A percentile compares a stretch with the other conserved stretches of the same genome.
These are phyloP conservation scores for Cepaea nemoralis DNA, from an alignment of 1,140 invertebrate species.

Conservation along the genomic window DNA sequence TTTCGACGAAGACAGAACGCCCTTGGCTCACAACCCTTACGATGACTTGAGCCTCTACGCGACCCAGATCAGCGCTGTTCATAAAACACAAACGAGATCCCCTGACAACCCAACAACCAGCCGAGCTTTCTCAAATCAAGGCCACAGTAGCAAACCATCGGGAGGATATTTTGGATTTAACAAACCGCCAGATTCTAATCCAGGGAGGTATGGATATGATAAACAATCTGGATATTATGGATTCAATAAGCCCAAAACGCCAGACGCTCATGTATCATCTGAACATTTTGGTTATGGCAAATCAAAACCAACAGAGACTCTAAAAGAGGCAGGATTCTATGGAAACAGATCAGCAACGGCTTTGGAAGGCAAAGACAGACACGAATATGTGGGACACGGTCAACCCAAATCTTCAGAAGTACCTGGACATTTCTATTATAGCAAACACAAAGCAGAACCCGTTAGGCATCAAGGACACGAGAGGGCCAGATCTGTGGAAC, in stretches of 20 bases:
- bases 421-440: neutral
- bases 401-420: neutral
- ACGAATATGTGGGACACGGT: neutral
- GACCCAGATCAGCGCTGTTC: conserved; percentile 20
- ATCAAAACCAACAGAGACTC: neutral
- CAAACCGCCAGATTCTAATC: neutral
- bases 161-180: conserved; percentile 17
- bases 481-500: conserved; percentile 18
- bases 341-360: neutral
- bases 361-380: neutral
- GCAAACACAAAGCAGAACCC: neutral
- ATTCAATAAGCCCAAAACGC: neutral
- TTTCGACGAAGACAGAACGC: neutral
- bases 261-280: neutral
- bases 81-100: neutral
- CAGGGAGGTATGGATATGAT: neutral
- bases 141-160: neutral
- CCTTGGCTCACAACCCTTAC: conserved; percentile 24
- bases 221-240: conserved; percentile 16
- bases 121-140: neutral
- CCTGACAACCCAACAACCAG: neutral
- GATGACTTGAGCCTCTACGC: conserved; percentile 31
- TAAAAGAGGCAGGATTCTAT: neutral
- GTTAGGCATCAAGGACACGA: neutral
- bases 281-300: neutral